phyloP scores from a whole-genome alignment of 2,888 invertebrate genomes.

The Drosophila merina region DNA sequence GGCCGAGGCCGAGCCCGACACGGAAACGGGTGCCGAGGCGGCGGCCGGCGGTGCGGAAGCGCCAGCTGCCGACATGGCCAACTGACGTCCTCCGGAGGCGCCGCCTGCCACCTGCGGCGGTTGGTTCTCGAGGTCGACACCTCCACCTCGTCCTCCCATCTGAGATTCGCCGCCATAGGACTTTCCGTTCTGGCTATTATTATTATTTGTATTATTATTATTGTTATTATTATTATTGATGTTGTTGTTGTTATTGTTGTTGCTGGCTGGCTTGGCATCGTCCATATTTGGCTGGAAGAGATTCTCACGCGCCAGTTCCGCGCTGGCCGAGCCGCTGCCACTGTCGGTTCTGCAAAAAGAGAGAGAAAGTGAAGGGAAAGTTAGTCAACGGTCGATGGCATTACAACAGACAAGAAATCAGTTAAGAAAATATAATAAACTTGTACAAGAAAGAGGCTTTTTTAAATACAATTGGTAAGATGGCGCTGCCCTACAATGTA shows the following conservation, averaged over 20 bases:
- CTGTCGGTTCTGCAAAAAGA: conserved; percentile 78
- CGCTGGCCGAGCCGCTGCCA: conserved; percentile 57
- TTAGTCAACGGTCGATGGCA: conserved; percentile 57
- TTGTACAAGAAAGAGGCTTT: neutral
- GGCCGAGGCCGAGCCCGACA: neutral
- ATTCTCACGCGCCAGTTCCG: conserved; percentile 81
- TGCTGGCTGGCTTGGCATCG: conserved; percentile 71
- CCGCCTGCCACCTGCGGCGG: conserved; percentile 19
- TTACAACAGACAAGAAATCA: neutral
- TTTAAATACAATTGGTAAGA: too few species aligned
- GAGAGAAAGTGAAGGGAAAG: conserved; percentile 76
- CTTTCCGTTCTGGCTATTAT: neutral
- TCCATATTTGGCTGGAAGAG: conserved; percentile 82
- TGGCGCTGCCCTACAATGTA: too few species aligned
- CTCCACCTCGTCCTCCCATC: conserved; percentile 17
- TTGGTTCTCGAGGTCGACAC: conserved; percentile 73
- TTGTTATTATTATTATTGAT: neutral
- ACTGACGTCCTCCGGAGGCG: neutral
- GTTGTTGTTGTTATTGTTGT: conserved; percentile 23
- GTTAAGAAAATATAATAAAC: neutral
- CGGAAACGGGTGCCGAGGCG: conserved; percentile 1
- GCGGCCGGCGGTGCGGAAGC: neutral
- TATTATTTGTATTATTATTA: neutral
- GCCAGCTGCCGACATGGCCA: neutral
- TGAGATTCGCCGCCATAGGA: neutral